Base-by-base conservation (phyloP, 2,888 invertebrate species). In the Camponotus fellah region DNA sequence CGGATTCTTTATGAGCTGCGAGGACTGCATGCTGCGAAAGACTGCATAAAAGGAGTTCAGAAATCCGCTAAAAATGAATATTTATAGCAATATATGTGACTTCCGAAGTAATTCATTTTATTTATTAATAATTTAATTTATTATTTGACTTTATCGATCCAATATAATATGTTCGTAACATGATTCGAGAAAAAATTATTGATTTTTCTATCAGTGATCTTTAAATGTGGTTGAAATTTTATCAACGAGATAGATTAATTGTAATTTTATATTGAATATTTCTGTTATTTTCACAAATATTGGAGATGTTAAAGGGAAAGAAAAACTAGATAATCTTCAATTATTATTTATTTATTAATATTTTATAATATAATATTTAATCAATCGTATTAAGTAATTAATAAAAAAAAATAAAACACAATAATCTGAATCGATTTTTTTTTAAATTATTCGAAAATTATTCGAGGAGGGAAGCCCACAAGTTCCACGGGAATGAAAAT, bases 21-120 rank as follows among this genome's bases (percentile, higher is more conserved):
- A 46, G 21, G 21, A 71, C 60, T 46, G 77, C 34, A 43, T 58
- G 79, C 71, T 46, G 69, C 43, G 37, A 26, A 26, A 26, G 12
- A 14, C 17, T n/a, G 58, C 46, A 46, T 34, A 60, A 58, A 71
- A 69, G 60, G 69, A 71, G 60, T 69, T 79, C 71, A 79, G 71
- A 79, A 79, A 79, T 79, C 60, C 71, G 60, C 79, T 34, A 60
- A 79, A 64, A 76, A 72, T 81, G 81, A 75, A 81, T 75, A 81
- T 75, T 81, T 53, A 53, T 81, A 26, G 53, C 72, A 64, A 75
- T 81, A 14, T 53, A 64, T 46, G 53, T n/a, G 53, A 81, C 21
- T 46, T 53, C 26, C 26, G 26, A 26, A 26, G 26, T 26, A 26
- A 26, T 10, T 34, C 21, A n/a, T 43, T 58, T 58, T 34, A 69